Evolutionary conservation across 37 sponge, comb jelly and placozoan genomes (phyloP).

Genomic region (Cladorhizidae sp.): DNA sequence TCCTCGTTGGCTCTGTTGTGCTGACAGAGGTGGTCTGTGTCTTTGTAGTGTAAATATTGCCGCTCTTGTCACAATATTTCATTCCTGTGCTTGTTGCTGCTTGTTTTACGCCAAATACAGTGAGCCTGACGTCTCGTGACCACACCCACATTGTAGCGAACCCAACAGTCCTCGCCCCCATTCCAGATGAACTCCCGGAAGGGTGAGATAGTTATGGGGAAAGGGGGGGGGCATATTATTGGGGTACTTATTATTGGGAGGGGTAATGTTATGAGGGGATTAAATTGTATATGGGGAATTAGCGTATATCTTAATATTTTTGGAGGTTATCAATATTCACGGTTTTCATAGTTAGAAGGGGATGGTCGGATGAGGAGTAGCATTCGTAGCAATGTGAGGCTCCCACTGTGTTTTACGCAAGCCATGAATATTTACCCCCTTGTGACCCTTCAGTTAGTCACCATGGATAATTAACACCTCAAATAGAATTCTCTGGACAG

Average conservation of each 20-base stretch:
- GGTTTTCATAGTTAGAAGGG: too few species aligned
- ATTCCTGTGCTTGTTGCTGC: not conserved
- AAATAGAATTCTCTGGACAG: too few species aligned
- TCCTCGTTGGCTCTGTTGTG: too few species aligned
- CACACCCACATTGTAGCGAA: constrained; percentile 16
- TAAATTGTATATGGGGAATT: not conserved
- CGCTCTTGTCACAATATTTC: not conserved
- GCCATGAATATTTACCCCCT: too few species aligned
- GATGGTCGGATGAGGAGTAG: too few species aligned
- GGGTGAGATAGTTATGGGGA: constrained; percentile 61
- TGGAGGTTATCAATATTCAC: too few species aligned
- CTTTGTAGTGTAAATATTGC: too few species aligned
- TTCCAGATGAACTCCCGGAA: constrained; percentile 84
- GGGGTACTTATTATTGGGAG: not conserved
- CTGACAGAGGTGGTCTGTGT: too few species aligned
- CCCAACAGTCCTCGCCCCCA: constrained; percentile 16
- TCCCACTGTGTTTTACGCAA: too few species aligned
- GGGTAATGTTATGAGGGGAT: not conserved
- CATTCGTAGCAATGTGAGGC: too few species aligned
- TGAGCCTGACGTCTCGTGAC: constrained; percentile 81
- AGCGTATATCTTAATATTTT: not conserved
- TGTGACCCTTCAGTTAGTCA: too few species aligned
- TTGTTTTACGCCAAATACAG: constrained; percentile 4
- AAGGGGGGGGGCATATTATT: not conserved
- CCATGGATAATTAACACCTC: too few species aligned